A percentile compares a stretch with the other conserved stretches of the same genome.
Evolutionary conservation across 1,140 invertebrate genomes (phyloP).

Genomic region (Polyergus mexicanus): DNA sequence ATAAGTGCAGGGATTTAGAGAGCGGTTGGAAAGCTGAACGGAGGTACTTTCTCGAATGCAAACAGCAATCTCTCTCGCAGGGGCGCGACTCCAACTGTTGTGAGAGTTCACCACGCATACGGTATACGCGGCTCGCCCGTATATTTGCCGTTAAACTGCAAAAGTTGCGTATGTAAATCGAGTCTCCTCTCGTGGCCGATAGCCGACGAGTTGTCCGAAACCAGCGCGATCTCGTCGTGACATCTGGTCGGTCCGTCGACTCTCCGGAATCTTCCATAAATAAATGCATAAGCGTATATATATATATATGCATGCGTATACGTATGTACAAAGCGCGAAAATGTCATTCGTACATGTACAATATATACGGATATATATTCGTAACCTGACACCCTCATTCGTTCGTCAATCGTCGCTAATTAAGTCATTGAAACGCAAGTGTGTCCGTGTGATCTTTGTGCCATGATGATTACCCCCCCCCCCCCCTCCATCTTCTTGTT

Average conservation of each 20-base stretch:
- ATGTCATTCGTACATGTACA: conserved; percentile 38
- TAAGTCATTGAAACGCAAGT: background rate
- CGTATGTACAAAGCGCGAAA: conserved; percentile 2
- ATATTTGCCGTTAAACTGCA: conserved; percentile 77
- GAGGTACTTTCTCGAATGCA: conserved; percentile 36
- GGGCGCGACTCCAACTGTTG: background rate
- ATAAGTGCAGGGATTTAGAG: conserved; percentile 12
- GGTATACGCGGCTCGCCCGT: conserved; percentile 23
- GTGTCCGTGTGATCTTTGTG: background rate
- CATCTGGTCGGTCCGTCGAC: conserved; percentile 65
- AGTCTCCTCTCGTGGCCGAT: conserved; percentile 65
- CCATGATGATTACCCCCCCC: background rate
- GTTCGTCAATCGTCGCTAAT: conserved; percentile 56
- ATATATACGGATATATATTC: conserved; percentile 38
- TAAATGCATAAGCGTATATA: conserved; percentile 77
- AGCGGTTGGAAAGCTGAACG: background rate
- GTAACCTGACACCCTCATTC: conserved; percentile 54
- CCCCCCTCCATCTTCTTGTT: background rate
- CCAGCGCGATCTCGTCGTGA: conserved; percentile 73
- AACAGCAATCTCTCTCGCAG: conserved; percentile 41
- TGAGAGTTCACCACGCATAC: conserved; percentile 52
- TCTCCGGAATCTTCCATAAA: conserved; percentile 76
- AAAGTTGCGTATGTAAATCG: conserved; percentile 84
- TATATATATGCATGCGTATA: conserved; percentile 1
- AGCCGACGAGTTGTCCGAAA: conserved; percentile 74